Evolutionary conservation across 2,113 vertebrate genomes (phyloP).

Genomic region (Malurus melanocephalus): DNA sequence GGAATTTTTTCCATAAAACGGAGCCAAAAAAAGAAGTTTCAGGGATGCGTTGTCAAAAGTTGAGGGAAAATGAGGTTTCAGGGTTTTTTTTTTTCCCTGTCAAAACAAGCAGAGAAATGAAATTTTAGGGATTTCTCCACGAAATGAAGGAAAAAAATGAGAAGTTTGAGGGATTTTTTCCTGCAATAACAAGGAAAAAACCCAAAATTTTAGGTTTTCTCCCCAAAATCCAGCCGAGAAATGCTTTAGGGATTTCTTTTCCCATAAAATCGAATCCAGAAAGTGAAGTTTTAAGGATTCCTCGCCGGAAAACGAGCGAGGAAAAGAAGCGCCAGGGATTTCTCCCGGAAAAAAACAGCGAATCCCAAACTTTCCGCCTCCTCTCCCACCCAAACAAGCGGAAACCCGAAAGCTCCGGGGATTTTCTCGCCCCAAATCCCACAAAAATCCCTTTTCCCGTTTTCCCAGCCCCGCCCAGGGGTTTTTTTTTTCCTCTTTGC

Average conservation of each 20-base stretch:
- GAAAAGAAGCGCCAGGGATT: rapidly evolving
- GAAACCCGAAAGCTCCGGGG: not conserved
- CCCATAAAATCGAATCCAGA: not conserved
- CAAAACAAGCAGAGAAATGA: not conserved
- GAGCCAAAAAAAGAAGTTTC: not conserved
- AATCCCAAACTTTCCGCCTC: not conserved
- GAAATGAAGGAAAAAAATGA: rapidly evolving
- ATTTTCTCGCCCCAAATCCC: not conserved
- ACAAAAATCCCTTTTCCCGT: not conserved
- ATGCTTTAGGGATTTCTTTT: not conserved
- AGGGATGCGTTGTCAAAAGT: rapidly evolving
- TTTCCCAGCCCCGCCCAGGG: not conserved
- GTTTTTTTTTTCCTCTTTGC: not conserved
- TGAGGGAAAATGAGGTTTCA: rapidly evolving
- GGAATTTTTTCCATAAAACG: not conserved
- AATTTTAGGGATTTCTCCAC: not conserved
- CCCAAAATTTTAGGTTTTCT: rapidly evolving
- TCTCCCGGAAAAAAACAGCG: not conserved
- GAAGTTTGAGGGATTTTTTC: not conserved
- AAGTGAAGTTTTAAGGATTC: not conserved
- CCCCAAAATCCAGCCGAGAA: rapidly evolving
- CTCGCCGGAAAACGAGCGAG: not conserved
- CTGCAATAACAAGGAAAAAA: not conserved
- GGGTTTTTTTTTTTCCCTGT: rapidly evolving
- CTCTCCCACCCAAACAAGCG: rapidly evolving